Evolutionary conservation across 1,140 invertebrate species (phyloP).

Genomic region (Drosophila hydei): DNA sequence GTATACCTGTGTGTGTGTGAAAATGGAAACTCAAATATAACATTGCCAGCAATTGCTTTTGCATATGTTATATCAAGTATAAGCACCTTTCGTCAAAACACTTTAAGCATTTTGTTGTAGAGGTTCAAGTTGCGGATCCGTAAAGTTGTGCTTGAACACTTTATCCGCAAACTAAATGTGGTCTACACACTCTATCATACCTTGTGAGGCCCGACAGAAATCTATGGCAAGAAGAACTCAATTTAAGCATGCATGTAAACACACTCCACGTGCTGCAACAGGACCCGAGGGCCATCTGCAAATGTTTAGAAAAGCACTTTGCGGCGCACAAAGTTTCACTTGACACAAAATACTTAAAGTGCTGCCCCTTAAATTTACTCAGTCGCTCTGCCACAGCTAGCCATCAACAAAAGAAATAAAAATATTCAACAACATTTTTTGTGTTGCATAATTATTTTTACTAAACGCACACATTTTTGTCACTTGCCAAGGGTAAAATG

Average conservation of each 20-base stretch:
- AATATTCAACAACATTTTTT: constrained; percentile 16
- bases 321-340: constrained; percentile 58
- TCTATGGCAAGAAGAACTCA: constrained; percentile 28
- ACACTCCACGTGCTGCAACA: constrained; percentile 20
- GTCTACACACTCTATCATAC: constrained; percentile 22
- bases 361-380: constrained; percentile 30
- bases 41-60: constrained; percentile 51
- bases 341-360: constrained; percentile 40
- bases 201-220: constrained; percentile 32
- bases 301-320: constrained; percentile 64
- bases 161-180: constrained; percentile 69
- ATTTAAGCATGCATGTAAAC: constrained; percentile 25
- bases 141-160: constrained; percentile 47
- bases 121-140: not conserved
- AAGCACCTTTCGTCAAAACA: not conserved
- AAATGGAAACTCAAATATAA: constrained; percentile 60
- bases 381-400: not conserved
- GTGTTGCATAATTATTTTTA: constrained; percentile 73
- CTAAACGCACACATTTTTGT: constrained; percentile 64
- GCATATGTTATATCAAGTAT: constrained; percentile 51
- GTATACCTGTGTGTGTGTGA: not conserved
- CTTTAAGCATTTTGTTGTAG: not conserved
- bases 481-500: constrained; percentile 68
- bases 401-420: not conserved
- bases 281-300: constrained; percentile 47